Evolutionary conservation across 2,888 invertebrate species (phyloP), one percentile per base, ranked within the genome.

Genomic region (Heteromurus nitidus): DNA sequence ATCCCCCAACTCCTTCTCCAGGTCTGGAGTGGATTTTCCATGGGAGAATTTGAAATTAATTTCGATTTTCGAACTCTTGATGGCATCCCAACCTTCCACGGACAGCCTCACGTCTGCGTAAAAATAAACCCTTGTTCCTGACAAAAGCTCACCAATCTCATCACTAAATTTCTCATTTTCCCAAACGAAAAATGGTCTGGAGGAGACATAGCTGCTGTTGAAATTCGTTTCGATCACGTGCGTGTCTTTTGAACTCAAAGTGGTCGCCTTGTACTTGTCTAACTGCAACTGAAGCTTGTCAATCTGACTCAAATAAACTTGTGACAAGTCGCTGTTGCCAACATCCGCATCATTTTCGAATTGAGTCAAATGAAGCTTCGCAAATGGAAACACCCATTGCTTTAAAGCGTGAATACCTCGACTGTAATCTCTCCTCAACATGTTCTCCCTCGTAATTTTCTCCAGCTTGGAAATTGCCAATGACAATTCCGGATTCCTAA

Each of bases 111-210:
- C n/a, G 22, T 75, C 65, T 36, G 75, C 44, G 24, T 60, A 60
- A 9, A 81, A 18, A 7, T 16, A 1, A 16, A 81, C 62, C 3
- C 2, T 1, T 50, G 60, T 20, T 2, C 81, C 81, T 13, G 26
- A 3, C 2, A 81, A 47, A 1, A 81, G 30, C 0, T 50, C 20
- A 28, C 7, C 20, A 47, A 81, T 81, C 2, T 44, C 36, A 7
- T 36, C 42, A 11, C n/a, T 13, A 9, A 22, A 31, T 1, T 69
- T n/a, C 7, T 24, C 22, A 20, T 65, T 55, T 22, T 58, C 44
- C 81, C 81, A 81, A 13, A 75, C 53, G 47, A 30, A 81, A 28
- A 81, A 75, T 1, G 81, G 75, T 22, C n/a, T 36, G 1, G 50
- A 24, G 18, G 62, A 81, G 11, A 44, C 20, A 20, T n/a, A 20